Percentiles rank a stretch among this genome's conserved stretches.
Evolutionary conservation across 2,797 vertebrate species (phyloP).

Genomic region (Echeneis naucrates): DNA sequence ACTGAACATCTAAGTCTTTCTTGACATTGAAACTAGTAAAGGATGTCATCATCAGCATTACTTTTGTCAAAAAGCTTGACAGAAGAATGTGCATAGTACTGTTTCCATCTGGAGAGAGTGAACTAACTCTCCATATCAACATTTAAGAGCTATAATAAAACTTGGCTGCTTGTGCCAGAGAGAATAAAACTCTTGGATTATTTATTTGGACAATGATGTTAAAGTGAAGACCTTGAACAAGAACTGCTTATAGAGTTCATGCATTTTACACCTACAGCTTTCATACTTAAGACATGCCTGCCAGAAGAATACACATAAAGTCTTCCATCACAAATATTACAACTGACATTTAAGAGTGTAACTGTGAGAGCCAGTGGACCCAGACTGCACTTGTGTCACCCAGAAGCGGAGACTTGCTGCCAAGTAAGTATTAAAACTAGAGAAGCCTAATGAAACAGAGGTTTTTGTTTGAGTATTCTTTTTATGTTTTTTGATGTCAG

Average conservation of each 20-base stretch:
- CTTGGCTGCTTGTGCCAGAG: constrained; percentile 3
- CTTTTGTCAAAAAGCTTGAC: neutral
- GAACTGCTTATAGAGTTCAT: neutral
- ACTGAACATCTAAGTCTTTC: neutral
- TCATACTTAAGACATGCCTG: neutral
- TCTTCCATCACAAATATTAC: neutral
- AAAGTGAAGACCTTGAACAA: neutral
- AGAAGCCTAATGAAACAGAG: too few relatives aligned
- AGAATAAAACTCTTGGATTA: constrained; percentile 5
- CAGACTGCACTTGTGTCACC: neutral
- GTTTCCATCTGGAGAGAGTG: neutral
- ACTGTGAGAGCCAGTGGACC: neutral
- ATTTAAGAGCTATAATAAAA: neutral
- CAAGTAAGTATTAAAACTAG: neutral
- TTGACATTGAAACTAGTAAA: neutral
- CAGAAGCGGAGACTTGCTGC: neutral
- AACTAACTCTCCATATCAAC: neutral
- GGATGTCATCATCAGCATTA: neutral
- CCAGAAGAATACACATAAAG: neutral
- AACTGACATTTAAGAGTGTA: neutral
- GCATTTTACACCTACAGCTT: neutral
- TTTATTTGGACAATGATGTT: neutral
- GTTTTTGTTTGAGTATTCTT: neutral
- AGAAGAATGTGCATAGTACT: neutral
- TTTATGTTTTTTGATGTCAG: neutral